Evolutionary conservation across 2,888 invertebrate genomes (phyloP).

Genomic region (Epiblema foenella): DNA sequence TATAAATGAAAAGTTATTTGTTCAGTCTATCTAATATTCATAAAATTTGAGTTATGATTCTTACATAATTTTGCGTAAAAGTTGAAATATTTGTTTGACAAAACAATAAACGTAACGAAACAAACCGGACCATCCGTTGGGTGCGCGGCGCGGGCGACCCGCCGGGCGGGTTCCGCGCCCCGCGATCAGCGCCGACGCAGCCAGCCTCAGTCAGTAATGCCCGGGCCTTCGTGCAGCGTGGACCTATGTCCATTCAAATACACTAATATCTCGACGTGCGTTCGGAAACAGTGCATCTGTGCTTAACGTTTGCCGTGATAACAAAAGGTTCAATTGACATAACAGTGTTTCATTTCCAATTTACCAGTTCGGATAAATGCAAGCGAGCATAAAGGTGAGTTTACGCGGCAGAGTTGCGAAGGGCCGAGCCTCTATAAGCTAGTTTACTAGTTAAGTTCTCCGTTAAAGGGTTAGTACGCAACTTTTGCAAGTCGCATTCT

Average conservation of each 20-base stretch:
- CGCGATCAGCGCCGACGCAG: conserved; percentile 29
- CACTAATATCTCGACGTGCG: conserved; percentile 63
- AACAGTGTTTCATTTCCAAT: conserved; percentile 31
- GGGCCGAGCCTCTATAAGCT: conserved; percentile 61
- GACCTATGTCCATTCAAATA: conserved; percentile 56
- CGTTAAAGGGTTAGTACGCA: conserved; percentile 63
- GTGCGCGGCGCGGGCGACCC: conserved; percentile 67
- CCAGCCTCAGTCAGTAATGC: conserved; percentile 63
- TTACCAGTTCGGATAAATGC: conserved; percentile 60
- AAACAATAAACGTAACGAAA: conserved; percentile 68
- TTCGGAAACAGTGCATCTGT: conserved; percentile 74
- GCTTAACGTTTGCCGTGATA: conserved; percentile 55
- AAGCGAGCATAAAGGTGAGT: conserved; percentile 70
- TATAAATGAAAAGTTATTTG: neutral
- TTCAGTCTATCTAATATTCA: conserved; percentile 11
- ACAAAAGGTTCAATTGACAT: conserved; percentile 36
- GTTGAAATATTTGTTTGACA: conserved; percentile 70
- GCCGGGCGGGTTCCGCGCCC: conserved; percentile 52
- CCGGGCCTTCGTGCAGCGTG: conserved; percentile 62
- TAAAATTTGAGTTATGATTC: conserved; percentile 47
- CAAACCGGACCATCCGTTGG: conserved; percentile 79
- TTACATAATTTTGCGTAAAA: conserved; percentile 70
- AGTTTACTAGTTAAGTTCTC: conserved; percentile 60
- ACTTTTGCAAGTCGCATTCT: conserved; percentile 77
- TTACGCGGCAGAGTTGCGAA: conserved; percentile 62